Percentiles rank a stretch among this genome's conserved stretches.
Evolutionary conservation across 2,797 vertebrate species (phyloP).

Genomic region (Hippopotamyrus pictus): DNA sequence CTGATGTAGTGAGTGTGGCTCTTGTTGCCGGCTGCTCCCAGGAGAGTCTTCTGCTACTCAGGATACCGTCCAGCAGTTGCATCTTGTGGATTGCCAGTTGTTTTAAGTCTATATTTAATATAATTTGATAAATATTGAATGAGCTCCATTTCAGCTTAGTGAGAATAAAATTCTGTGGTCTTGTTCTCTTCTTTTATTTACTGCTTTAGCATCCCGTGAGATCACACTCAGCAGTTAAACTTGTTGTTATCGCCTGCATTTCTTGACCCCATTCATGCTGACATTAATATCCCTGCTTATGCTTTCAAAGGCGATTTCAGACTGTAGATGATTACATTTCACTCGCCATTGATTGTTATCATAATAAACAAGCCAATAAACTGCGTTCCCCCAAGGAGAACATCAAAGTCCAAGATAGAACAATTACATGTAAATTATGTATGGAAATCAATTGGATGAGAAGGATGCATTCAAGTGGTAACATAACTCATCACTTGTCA

Average conservation of each 20-base stretch:
- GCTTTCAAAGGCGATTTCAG: slow-evolving; percentile 38
- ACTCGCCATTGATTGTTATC: slow-evolving; percentile 36
- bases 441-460: slow-evolving; percentile 21
- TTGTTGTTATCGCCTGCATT: slow-evolving; percentile 42
- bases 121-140: slow-evolving; percentile 49
- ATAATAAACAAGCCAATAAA: slow-evolving; percentile 46
- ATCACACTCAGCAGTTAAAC: slow-evolving; percentile 38
- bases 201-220: slow-evolving; percentile 45
- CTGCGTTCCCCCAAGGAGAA: slow-evolving; percentile 10
- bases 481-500: slow-evolving; percentile 31
- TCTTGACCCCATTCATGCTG: slow-evolving; percentile 29
- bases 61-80: background rate
- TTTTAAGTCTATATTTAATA: slow-evolving; percentile 32
- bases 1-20: slow-evolving; percentile 34
- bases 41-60: slow-evolving; percentile 19
- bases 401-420: slow-evolving; percentile 21
- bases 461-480: slow-evolving; percentile 15
- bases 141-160: slow-evolving; percentile 34
- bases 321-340: slow-evolving; percentile 52
- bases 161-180: slow-evolving; percentile 34
- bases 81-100: slow-evolving; percentile 12
- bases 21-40: slow-evolving; percentile 2
- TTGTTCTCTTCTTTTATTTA: slow-evolving; percentile 35
- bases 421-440: slow-evolving; percentile 28
- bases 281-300: slow-evolving; percentile 32